Evolutionary conservation across 53 echinoderm and acorn worm genomes (phyloP).

Genomic region (Paracentrotus lividus): DNA sequence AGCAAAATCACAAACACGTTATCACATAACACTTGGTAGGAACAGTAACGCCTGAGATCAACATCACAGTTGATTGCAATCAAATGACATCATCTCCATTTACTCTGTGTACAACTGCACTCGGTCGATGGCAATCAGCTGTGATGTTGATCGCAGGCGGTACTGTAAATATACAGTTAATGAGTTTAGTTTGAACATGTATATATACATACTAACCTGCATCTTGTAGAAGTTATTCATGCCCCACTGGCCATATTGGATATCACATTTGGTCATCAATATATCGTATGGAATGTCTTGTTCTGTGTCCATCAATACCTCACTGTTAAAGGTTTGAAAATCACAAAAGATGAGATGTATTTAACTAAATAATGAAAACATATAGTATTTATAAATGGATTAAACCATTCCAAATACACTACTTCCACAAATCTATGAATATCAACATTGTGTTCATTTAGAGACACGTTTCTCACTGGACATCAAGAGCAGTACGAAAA

Average conservation of each 20-base stretch:
- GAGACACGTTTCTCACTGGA: too few species aligned
- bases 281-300: constrained; percentile 96
- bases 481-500: too few species aligned
- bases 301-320: constrained; percentile 83
- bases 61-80: neutral
- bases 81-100: too few species aligned
- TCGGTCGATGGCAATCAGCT: too few species aligned
- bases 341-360: neutral
- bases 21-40: neutral
- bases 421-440: neutral
- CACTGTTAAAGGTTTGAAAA: constrained; percentile 66
- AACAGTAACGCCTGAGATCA: neutral
- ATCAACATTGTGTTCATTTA: neutral
- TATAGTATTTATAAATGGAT: neutral
- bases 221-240: constrained; percentile 98
- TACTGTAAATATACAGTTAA: too few species aligned
- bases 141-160: too few species aligned
- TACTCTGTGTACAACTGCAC: too few species aligned
- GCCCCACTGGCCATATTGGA: constrained; percentile 84
- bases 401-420: neutral
- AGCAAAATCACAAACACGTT: too few species aligned
- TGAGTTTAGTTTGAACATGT: too few species aligned
- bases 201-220: constrained; percentile 91
- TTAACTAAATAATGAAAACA: too few species aligned
- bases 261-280: constrained; percentile 90